phyloP scores from a whole-genome alignment of 2,888 invertebrate genomes.

The Scaptomyza tumidula region DNA sequence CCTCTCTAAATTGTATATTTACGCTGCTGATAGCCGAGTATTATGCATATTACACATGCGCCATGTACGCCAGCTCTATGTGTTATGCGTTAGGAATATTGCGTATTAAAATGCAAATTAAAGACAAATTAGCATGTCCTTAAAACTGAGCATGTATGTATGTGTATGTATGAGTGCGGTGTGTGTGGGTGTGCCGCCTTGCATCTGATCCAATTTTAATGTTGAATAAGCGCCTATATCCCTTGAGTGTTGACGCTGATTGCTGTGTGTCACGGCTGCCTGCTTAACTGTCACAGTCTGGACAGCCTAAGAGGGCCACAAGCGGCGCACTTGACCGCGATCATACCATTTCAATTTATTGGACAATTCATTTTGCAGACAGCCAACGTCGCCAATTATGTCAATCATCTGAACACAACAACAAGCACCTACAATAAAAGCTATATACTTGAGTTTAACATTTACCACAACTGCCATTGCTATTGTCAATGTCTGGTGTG shows the following conservation, averaged over 20 bases:
- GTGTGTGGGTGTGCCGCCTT: slow-evolving; percentile 32
- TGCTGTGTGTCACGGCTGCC: slow-evolving; percentile 2
- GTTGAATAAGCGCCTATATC: background rate
- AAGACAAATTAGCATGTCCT: slow-evolving; percentile 71
- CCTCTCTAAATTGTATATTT: slow-evolving; percentile 70
- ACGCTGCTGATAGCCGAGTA: slow-evolving; percentile 43
- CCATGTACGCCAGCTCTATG: slow-evolving; percentile 27
- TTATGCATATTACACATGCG: slow-evolving; percentile 62
- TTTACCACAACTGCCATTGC: background rate
- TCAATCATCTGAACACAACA: slow-evolving; percentile 47
- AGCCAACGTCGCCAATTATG: slow-evolving; percentile 32
- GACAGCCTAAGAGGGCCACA: slow-evolving; percentile 7
- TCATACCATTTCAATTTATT: slow-evolving; percentile 53
- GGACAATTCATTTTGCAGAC: slow-evolving; percentile 32
- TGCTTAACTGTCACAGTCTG: slow-evolving; percentile 19
- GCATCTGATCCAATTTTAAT: slow-evolving; percentile 22
- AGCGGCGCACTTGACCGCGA: slow-evolving; percentile 64
- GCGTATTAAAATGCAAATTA: slow-evolving; percentile 77
- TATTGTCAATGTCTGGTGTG: background rate
- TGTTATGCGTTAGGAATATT: slow-evolving; percentile 58
- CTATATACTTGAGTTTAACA: background rate
- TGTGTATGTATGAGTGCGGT: background rate
- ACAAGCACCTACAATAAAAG: background rate
- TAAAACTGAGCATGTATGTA: slow-evolving; percentile 15
- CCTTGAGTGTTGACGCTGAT: background rate